phyloP scores from a whole-genome alignment of 2,113 vertebrate species.

The Psammodynastes pulverulentus region DNA sequence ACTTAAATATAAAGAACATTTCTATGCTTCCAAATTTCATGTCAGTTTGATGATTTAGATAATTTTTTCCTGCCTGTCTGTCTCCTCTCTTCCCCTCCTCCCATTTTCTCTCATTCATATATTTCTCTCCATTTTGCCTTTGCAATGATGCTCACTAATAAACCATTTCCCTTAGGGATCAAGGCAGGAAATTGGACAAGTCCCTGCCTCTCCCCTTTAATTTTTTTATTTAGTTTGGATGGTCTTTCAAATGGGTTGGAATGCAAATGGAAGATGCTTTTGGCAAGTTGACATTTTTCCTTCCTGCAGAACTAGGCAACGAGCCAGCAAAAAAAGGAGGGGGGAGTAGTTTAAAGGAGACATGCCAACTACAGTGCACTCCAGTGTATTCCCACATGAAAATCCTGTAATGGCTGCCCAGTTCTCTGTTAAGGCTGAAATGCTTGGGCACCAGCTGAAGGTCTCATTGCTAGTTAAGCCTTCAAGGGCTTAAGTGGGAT shows the following conservation, averaged over 20 bases:
- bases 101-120: conserved; percentile 54
- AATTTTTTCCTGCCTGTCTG: conserved; percentile 2
- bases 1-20: conserved; percentile 47
- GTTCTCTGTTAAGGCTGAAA: conserved; percentile 59
- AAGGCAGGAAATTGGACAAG: conserved; percentile 65
- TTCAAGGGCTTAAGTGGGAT: conserved; percentile 26
- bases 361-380: conserved; percentile 50
- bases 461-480: conserved; percentile 8
- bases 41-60: conserved; percentile 62
- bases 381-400: conserved; percentile 52
- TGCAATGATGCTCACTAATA: conserved; percentile 55
- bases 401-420: conserved; percentile 55
- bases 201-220: conserved; percentile 52
- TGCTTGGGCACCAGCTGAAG: conserved; percentile 44
- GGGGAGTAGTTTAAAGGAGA: conserved; percentile 61
- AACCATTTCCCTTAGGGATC: conserved; percentile 64
- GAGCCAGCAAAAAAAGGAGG: conserved; percentile 59
- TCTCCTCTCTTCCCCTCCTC: conserved; percentile 30
- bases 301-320: conserved; percentile 57
- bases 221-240: conserved; percentile 58
- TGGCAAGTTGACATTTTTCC: conserved; percentile 67
- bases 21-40: conserved; percentile 45
- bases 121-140: conserved; percentile 49
- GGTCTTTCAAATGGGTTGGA: conserved; percentile 63
- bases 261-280: conserved; percentile 66